Conservation (phyloP, 2,113 vertebrate genomes). For the Steatornis caripensis region DNA sequence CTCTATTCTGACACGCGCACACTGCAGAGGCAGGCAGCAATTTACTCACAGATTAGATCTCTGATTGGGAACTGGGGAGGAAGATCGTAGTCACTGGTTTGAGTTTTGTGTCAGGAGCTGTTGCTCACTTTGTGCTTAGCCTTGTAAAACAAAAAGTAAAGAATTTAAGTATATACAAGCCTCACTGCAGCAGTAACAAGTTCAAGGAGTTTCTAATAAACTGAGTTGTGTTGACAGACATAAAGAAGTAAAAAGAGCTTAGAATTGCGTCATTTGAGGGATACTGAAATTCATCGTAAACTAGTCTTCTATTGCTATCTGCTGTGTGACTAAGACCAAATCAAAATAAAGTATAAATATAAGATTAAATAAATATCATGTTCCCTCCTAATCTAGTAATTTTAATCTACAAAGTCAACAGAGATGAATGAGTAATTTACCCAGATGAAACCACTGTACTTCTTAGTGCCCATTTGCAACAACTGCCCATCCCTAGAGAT, state of each 20-base stretch:
- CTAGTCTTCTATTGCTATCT: not conserved
- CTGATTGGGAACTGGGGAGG: not conserved
- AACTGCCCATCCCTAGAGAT: not conserved
- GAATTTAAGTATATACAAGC: not conserved
- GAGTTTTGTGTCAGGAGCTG: not conserved
- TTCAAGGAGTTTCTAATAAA: not conserved
- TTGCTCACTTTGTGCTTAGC: not conserved
- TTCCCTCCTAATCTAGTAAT: not conserved
- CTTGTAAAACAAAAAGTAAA: not conserved
- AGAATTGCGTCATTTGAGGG: not conserved
- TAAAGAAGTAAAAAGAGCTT: not conserved
- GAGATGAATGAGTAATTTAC: constrained; percentile 16
- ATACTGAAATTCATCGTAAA: not conserved
- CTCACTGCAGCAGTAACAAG: not conserved
- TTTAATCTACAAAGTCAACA: not conserved
- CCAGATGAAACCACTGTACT: not conserved
- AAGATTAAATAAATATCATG: not conserved
- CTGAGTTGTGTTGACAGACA: not conserved
- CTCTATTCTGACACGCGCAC: accelerated
- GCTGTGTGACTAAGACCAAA: not conserved
- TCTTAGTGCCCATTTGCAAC: not conserved
- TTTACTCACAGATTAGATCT: not conserved
- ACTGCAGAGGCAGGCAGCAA: not conserved
- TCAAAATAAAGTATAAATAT: not conserved
- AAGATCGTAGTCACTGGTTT: not conserved